Evolutionary conservation across 2,797 vertebrate species (phyloP), one percentile per base, ranked within the genome.

Genomic region (Rousettus madagascariensis): DNA sequence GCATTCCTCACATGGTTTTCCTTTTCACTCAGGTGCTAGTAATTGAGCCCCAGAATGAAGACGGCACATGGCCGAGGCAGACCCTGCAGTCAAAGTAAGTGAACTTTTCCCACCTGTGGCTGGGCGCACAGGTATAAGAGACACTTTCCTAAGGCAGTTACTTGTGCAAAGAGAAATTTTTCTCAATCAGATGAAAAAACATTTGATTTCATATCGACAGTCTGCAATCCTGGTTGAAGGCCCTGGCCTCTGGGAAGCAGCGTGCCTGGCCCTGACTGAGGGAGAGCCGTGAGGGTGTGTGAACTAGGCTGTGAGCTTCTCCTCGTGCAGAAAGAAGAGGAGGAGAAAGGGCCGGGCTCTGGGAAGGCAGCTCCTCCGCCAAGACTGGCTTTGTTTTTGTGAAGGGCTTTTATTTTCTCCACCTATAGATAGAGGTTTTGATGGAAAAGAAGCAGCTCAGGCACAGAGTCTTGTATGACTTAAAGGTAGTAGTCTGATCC

Each of bases 21-120:
- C 61, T 97, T 98, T 98, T 71, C 84, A 86, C 96, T 87, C 97
- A 99, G 99, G 98, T 99, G 92, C 98, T 99, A 97, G 99, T 99
- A 84, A 99, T 99, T 97, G 99, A 99, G 98, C 99, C 99, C 93
- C 99, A 99, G 98, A 99, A 99, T 95, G 99, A 99, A 96, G 99
- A 99, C 97, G 99, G 99, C 94, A 99, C 99, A 0, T 99, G 99
- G 99, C 99, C 99, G 86, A 99, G 99, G 97, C 99, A 99, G 98
- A 98, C 98, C n/a, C 98, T 98, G 85, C 98, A 99, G 97, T 95
- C 99, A 93, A 99, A 99, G 99, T 99, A 98, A 99, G 98, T 94
- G n/a, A 55, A 38, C 80, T 83, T 96, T 36, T 84, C 61, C 46
- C 43, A 17, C 4, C 2, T 41, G 20, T 71, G 55, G 11, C 79